A percentile compares a stretch with the other conserved stretches of the same genome.
Conservation (phyloP, 2,888 invertebrate genomes). For the Aspidiotus destructor region DNA sequence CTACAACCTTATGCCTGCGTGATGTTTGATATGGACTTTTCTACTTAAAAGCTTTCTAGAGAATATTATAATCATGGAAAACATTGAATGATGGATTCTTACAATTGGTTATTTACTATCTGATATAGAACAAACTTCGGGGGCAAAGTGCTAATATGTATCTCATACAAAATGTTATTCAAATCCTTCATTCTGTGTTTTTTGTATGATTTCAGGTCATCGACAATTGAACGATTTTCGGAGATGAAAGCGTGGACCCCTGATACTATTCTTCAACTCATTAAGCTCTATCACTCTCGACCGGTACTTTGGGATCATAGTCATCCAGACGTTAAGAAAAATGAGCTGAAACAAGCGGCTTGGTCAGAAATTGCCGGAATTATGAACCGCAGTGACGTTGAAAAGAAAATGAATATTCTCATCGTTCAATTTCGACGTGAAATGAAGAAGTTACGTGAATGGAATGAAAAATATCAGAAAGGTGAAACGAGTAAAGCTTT, state of each 20-base stretch:
- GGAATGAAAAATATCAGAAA: background rate
- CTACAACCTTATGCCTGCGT: no score
- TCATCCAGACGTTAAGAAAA: background rate
- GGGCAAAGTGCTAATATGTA: no score
- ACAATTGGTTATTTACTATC: no score
- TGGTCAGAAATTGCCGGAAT: background rate
- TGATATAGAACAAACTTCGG: no score
- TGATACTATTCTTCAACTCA: background rate
- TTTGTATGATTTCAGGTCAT: no score
- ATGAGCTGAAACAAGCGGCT: background rate
- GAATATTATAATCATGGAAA: no score
- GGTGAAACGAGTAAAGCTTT: background rate
- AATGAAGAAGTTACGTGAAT: background rate
- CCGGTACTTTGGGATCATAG: background rate
- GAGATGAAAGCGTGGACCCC: background rate
- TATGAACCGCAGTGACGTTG: background rate
- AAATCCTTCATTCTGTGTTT: no score
- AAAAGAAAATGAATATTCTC: constrained; percentile 5
- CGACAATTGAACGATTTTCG: no score
- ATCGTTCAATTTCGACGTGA: constrained; percentile 1
- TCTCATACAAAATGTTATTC: no score
- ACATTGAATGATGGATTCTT: no score
- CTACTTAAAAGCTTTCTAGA: no score
- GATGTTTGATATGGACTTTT: no score
- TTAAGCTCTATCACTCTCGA: background rate